Evolutionary conservation across 2,113 vertebrate species (phyloP), one percentile per base, ranked within the genome.

Genomic region (Tautogolabrus adspersus): DNA sequence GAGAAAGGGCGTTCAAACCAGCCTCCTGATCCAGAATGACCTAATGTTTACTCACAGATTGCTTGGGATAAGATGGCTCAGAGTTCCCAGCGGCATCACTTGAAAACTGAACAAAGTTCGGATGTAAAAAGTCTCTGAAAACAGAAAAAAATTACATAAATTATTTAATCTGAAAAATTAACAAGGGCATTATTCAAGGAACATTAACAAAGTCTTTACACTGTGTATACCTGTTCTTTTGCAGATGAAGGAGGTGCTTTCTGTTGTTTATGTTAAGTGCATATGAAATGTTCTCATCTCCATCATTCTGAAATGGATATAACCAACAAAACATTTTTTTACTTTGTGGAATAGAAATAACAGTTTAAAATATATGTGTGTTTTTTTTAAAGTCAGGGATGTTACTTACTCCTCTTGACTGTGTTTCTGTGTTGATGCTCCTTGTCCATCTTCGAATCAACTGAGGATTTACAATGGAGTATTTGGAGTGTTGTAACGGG

Each of bases 81-180:
- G 79, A 57, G 12, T 81, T 72, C 3, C 77, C 86, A 16, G 23
- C 4, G 2, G n/a, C 13, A 4, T 85, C 58, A 23, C 57, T 78
- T 40, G 88, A 83, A 64, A 86, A 79, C 54, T 90, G 88, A 16
- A 91, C 65, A 79, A 95, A 92, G 26, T 86, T 72, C 38, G 89
- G 83, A n/a, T 93, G 92, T 65, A 95, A 65, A 77, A 95, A 95
- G 23, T 89, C 87, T 83, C 94, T 95, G 87, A 61, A 0, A 56
- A 82, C 8, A 19, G 11, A 1, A 72, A 30, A 15, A 59, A 37
- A 47, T 11, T 1, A 7, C 1, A 37, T 8, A 0, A 1, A 0
- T 34, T 6, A 19, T 42, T 64, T 44, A 0, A 51, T 56, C 23
- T 30, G 38, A n/a, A 64, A 15, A 19, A 11, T 8, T 12, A 47